Conservation (phyloP, 2,888 invertebrate species). For the Pyrrhosoma nymphula region DNA sequence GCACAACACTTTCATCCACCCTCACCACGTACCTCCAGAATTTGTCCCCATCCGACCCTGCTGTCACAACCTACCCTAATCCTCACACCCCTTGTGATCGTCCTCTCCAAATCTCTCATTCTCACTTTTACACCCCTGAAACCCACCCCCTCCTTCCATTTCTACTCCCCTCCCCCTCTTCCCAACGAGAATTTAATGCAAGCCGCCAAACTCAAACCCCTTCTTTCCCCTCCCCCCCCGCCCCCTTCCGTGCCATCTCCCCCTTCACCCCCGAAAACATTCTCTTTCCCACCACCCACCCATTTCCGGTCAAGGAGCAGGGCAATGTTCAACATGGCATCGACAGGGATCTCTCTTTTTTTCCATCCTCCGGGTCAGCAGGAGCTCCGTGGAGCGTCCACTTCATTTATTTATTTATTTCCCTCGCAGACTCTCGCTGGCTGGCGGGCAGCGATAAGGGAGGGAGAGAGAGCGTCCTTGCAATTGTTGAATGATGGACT, state of each 20-base stretch:
- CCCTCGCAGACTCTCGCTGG: background rate
- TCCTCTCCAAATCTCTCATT: background rate
- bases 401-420: conserved; percentile 16
- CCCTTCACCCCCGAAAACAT: too few relatives aligned
- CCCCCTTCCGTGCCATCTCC: too few relatives aligned
- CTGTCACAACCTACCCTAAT: background rate
- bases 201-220: background rate
- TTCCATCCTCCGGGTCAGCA: background rate
- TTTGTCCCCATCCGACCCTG: background rate
- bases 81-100: background rate
- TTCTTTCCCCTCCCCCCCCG: background rate
- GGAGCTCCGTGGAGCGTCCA: background rate
- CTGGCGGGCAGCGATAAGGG: background rate
- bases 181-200: background rate
- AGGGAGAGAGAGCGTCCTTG: background rate
- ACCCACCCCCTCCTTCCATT: background rate
- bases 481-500: background rate
- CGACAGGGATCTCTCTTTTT: background rate
- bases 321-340: conserved; percentile 1
- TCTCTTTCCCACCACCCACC: background rate
- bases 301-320: conserved; percentile 25
- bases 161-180: background rate
- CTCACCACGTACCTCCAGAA: background rate
- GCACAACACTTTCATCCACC: background rate
- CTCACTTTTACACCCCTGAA: background rate